Percentiles rank a stretch among this genome's conserved stretches.
Conservation (phyloP, 2,113 vertebrate species). For the Syrmaticus mikado region DNA sequence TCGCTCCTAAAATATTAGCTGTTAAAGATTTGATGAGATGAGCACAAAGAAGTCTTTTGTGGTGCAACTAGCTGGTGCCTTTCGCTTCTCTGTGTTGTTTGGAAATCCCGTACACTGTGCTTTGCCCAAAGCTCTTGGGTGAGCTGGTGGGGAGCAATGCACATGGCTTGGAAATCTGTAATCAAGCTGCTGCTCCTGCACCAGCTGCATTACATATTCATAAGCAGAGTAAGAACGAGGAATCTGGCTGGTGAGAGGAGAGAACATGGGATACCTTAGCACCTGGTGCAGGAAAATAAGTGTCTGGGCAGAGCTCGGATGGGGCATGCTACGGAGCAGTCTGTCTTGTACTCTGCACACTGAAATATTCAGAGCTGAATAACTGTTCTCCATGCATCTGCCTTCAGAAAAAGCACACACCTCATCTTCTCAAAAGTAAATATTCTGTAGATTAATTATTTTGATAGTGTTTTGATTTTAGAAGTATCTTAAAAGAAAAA, state of each 20-base stretch:
- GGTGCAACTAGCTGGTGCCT: neutral
- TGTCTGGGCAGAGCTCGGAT: neutral
- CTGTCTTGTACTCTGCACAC: neutral
- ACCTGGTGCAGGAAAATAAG: neutral
- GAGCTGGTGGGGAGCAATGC: rapidly evolving
- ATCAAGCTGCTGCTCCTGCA: neutral
- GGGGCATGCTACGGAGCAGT: neutral
- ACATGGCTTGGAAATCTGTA: neutral
- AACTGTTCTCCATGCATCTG: neutral
- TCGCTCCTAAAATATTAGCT: neutral
- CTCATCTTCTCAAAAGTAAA: neutral
- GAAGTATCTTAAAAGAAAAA: slow-evolving; percentile 28
- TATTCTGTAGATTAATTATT: neutral
- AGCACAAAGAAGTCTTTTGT: neutral
- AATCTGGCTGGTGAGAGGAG: neutral
- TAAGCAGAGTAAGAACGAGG: neutral
- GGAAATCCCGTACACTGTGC: neutral
- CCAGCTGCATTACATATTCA: neutral
- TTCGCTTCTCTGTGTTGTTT: neutral
- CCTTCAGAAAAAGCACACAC: neutral
- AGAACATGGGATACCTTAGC: neutral
- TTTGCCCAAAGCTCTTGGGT: neutral
- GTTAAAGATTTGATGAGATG: rapidly evolving
- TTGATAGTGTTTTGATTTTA: slow-evolving; percentile 5
- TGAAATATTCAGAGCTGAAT: neutral